A percentile compares a stretch with the other conserved stretches of the same genome.
Conservation (phyloP, 2,113 vertebrate genomes). For the Eudorcas thomsonii region DNA sequence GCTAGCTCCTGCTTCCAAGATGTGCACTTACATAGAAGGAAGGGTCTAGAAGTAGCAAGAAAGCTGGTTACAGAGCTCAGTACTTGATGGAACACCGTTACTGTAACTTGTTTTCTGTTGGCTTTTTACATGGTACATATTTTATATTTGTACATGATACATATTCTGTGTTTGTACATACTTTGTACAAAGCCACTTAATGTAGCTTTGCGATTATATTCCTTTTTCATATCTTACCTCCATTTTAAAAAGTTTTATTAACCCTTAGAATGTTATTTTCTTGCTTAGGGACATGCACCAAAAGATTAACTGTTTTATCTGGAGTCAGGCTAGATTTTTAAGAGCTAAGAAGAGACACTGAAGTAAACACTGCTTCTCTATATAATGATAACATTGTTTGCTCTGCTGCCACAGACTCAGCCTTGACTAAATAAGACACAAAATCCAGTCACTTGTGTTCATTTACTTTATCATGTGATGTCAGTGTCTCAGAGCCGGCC, state of each 20-base stretch:
- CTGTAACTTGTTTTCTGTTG: neutral
- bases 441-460: slow-evolving; percentile 31
- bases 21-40: neutral
- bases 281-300: neutral
- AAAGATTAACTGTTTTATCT: slow-evolving; percentile 63
- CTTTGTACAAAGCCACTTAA: neutral
- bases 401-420: slow-evolving; percentile 46
- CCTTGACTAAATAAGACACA: slow-evolving; percentile 66
- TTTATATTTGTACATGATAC: neutral
- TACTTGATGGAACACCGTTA: neutral
- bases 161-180: neutral
- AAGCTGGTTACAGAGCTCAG: neutral
- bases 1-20: neutral
- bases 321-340: slow-evolving; percentile 50
- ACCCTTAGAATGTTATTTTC: slow-evolving; percentile 26
- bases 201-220: neutral
- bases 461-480: slow-evolving; percentile 63
- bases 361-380: slow-evolving; percentile 45
- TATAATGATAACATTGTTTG: slow-evolving; percentile 63
- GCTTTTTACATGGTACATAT: neutral
- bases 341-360: slow-evolving; percentile 54
- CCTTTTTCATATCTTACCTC: neutral
- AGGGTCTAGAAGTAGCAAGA: neutral
- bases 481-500: slow-evolving; percentile 32
- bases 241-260: neutral